A percentile compares a stretch with the other conserved stretches of the same genome.
These are phyloP conservation scores for Amiota minor DNA, from an alignment of 2,888 invertebrate species.

Conservation along the genomic window DNA sequence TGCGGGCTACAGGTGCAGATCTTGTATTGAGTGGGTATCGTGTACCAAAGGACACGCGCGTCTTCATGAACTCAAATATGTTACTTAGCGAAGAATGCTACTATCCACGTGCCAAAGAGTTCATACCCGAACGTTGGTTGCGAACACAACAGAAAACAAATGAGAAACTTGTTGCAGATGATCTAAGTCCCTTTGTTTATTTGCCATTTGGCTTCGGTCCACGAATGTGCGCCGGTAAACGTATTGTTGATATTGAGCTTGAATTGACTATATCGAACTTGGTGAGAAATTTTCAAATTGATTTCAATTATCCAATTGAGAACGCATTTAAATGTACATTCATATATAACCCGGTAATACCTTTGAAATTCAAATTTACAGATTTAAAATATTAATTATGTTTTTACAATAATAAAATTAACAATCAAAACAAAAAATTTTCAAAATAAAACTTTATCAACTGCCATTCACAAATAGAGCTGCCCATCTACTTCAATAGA, in stretches of 20 bases:
- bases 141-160: conserved; percentile 78
- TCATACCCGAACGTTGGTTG: conserved; percentile 84
- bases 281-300: conserved; percentile 70
- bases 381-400: conserved; percentile 7
- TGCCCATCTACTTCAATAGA: no score
- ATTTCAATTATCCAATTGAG: conserved; percentile 50
- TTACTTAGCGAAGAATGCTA: conserved; percentile 78
- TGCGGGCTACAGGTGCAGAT: conserved; percentile 76
- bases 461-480: no score
- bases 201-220: conserved; percentile 68
- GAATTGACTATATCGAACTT: conserved; percentile 75
- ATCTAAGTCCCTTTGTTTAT: conserved; percentile 60
- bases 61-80: conserved; percentile 80
- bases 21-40: conserved; percentile 78
- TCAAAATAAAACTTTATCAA: no score
- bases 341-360: not conserved
- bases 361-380: conserved; percentile 2
- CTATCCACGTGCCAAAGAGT: conserved; percentile 78
- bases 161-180: conserved; percentile 39
- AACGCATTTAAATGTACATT: conserved; percentile 8
- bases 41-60: conserved; percentile 79
- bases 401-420: no score
- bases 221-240: conserved; percentile 79
- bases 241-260: conserved; percentile 82
- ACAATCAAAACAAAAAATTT: no score